phyloP scores from a whole-genome alignment of 2,888 invertebrate species.

The Callinectes sapidus region DNA sequence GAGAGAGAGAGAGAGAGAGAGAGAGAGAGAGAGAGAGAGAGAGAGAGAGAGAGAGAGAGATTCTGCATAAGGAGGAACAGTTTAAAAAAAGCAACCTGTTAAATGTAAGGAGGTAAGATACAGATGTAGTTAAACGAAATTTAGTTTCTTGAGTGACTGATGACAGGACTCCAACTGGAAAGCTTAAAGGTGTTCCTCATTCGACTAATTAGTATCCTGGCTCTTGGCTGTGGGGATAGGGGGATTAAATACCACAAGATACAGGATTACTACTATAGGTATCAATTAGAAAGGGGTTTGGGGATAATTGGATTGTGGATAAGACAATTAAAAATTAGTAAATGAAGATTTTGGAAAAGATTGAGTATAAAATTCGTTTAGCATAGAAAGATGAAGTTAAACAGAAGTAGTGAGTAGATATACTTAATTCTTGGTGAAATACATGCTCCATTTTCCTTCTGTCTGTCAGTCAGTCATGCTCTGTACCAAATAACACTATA shows the following conservation, averaged over 20 bases:
- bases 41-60: not conserved
- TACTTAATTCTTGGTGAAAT: not conserved
- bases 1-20: not conserved
- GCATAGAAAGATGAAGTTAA: not conserved
- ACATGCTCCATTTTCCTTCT: not conserved
- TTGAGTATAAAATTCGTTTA: not conserved
- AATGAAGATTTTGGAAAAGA: not conserved
- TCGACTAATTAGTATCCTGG: not conserved
- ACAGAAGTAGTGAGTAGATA: not conserved
- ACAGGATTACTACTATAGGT: not conserved
- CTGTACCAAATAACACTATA: too few species aligned
- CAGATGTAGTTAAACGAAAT: too few species aligned
- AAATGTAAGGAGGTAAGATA: too few species aligned
- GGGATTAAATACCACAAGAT: not conserved
- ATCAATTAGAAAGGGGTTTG: not conserved
- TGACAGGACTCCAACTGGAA: not conserved
- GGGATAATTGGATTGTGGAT: not conserved
- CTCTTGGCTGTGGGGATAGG: not conserved
- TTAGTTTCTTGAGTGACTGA: not conserved
- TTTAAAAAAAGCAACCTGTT: not conserved
- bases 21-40: not conserved
- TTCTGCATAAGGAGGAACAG: not conserved
- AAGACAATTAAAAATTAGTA: not conserved
- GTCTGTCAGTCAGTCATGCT: not conserved
- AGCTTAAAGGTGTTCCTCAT: slow-evolving; percentile 24